Evolutionary conservation across 2,888 invertebrate species (phyloP).

Genomic region (Xanthorhoe designata): DNA sequence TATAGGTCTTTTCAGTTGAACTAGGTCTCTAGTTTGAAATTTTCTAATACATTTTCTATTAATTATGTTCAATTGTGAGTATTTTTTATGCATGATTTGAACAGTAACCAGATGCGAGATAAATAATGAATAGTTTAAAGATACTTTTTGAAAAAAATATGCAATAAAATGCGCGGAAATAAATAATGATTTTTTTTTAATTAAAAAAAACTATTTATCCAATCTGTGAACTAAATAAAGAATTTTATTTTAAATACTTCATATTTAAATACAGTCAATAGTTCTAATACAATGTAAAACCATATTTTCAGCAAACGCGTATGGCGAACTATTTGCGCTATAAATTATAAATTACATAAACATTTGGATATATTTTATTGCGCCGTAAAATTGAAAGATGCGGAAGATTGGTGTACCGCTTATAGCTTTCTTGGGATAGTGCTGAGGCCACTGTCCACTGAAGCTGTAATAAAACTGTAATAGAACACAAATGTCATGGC

Average conservation of each 20-base stretch:
- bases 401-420: slow-evolving; percentile 56
- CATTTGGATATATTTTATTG: slow-evolving; percentile 78
- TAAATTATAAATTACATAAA: slow-evolving; percentile 80
- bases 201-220: too few species aligned
- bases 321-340: slow-evolving; percentile 66
- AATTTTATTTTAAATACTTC: background rate
- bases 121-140: too few species aligned
- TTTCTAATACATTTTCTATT: background rate
- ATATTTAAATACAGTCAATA: background rate
- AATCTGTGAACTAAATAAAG: background rate
- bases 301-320: slow-evolving; percentile 31
- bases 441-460: slow-evolving; percentile 27
- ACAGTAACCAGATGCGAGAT: too few species aligned
- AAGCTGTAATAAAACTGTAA: slow-evolving; percentile 10
- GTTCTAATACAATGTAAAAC: slow-evolving; percentile 19
- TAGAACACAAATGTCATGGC: background rate
- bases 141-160: too few species aligned
- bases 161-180: too few species aligned
- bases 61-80: too few species aligned
- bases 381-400: slow-evolving; percentile 71
- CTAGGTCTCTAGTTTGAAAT: background rate
- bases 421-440: slow-evolving; percentile 36
- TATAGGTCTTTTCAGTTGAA: too few species aligned
- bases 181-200: too few species aligned
- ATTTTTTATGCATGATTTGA: too few species aligned